Evolutionary conservation across 2,888 invertebrate species (phyloP), one percentile per base, ranked within the genome.

Genomic region (Nymphalis polychloros): DNA sequence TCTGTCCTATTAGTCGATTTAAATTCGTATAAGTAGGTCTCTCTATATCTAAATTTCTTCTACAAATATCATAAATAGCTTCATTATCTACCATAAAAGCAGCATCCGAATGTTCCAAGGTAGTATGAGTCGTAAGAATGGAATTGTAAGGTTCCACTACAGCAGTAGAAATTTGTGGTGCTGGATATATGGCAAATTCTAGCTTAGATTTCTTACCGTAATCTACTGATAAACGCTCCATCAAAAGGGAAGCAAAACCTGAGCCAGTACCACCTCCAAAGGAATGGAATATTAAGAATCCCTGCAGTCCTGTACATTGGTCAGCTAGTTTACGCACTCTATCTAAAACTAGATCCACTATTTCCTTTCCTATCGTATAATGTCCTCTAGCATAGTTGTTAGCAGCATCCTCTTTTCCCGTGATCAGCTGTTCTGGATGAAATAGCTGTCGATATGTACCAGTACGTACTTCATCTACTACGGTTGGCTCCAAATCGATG

Each of bases 311-410:
- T 20, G 97, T 97, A 90, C 98, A 98, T 93, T 97, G 97, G 84
- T 98, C 98, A 10, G 96, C 96, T 79, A 97, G 90, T 86, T 96
- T 97, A 72, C 97, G 95, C 75, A 97, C 95, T 67, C 97, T 94
- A 90, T 97, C 97, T 76, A 97, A 92, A 7, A 97, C 97, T 72
- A 97, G 93, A 82, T 98, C 98, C 17, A 98, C 97, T 77, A 98
- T 97, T 89, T 98, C 98, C 85, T 97, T 97, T 77, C 98, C 98
- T 82, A 98, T 97, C 63, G 98, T 98, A 93, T 98, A 99, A 89
- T 98, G 98, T 64, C 98, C 98, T 80, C 98, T 95, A 47, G 98
- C 98, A 81, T 98, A 99, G 90, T 98, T 98, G 89, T 99, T 98
- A 70, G 98, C 98, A 13, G 98, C 98, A 83, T 98, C 98, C 89